Percentiles rank a stretch among this genome's conserved stretches.
Conservation (phyloP, 2,113 vertebrate genomes). For the Hippocampus zosterae region DNA sequence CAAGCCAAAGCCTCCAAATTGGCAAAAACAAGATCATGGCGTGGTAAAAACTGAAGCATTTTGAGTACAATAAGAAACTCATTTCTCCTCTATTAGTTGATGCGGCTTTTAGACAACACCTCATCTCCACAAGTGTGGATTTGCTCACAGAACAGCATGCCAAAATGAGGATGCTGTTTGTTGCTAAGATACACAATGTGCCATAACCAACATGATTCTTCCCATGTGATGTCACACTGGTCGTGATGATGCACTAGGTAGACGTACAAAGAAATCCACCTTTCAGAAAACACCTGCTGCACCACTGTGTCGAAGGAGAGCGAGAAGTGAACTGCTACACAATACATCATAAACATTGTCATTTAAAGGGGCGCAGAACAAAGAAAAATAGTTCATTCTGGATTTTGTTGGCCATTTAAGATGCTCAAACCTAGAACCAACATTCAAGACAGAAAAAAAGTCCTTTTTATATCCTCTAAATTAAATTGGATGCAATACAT, state of each 20-base stretch:
- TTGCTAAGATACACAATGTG: conserved; percentile 76
- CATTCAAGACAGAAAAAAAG: not conserved
- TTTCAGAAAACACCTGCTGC: conserved; percentile 15
- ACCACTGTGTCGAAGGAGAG: not conserved
- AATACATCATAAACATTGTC: not conserved
- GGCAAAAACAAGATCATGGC: not conserved
- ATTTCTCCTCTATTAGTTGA: not conserved
- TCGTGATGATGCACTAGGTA: conserved; percentile 40
- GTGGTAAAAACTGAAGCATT: not conserved
- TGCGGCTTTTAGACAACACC: conserved; percentile 9
- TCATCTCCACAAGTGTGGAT: conserved; percentile 29
- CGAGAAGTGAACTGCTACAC: not conserved
- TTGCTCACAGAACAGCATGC: conserved; percentile 34
- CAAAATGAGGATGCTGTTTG: conserved; percentile 58
- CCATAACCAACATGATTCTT: conserved; percentile 51
- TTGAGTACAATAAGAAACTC: not conserved
- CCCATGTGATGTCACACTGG: conserved; percentile 48
- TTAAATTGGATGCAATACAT: not conserved
- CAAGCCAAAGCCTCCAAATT: not conserved
- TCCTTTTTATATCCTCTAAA: not conserved
- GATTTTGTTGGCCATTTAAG: not conserved
- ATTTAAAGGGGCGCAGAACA: not conserved
- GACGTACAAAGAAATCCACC: conserved; percentile 4
- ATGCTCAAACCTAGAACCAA: not conserved
- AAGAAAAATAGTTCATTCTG: not conserved